Base-by-base conservation (phyloP, 2,113 vertebrate genomes). In the Hystrix brachyura region DNA sequence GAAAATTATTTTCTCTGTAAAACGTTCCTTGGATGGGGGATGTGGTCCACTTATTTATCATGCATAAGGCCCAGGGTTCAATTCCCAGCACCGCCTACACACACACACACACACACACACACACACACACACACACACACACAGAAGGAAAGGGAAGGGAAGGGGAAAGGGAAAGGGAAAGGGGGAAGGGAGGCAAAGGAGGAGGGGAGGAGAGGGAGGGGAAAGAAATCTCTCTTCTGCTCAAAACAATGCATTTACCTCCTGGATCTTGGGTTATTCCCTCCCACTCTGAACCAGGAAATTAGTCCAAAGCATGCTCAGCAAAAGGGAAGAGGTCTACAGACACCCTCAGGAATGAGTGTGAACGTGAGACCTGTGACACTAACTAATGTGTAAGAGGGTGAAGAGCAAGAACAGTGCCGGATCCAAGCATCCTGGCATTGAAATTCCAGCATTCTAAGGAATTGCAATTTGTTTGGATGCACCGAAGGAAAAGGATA, bases 211-310 rank as follows among this genome's bases (percentile, higher is more conserved):
- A 15, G 32, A 17, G 65, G n/a, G 38, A 38, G 38, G 38, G 38
- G 32, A 67, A 12, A 29, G 25, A 43, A 19, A 23, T 92, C 81
- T 32, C 80, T 67, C 53, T 95, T 96, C 23, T 91, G 74, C 94
- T 93, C 53, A 84, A 89, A 96, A 95, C 43, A 95, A 87, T 53
- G 38, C 79, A 90, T 78, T 93, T 71, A 89, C 60, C 88, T 82
- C 25, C 43, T 32, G 19, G 38, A 67, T 83, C 32, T 21, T 69
- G 65, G 67, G 64, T 57, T 91, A 32, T 79, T 94, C 62, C 67
- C 93, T 79, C 87, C 65, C 62, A 57, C 29, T 96, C 57, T 72
- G 59, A 80, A 71, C 55, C 74, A 91, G 78, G 69, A 96, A 94
- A 91, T 79, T 84, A 91, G 53, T 74, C 59, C 57, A 89, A 85